Base-by-base conservation (phyloP, 1,140 invertebrate genomes). In the Rhysida immarginata region DNA sequence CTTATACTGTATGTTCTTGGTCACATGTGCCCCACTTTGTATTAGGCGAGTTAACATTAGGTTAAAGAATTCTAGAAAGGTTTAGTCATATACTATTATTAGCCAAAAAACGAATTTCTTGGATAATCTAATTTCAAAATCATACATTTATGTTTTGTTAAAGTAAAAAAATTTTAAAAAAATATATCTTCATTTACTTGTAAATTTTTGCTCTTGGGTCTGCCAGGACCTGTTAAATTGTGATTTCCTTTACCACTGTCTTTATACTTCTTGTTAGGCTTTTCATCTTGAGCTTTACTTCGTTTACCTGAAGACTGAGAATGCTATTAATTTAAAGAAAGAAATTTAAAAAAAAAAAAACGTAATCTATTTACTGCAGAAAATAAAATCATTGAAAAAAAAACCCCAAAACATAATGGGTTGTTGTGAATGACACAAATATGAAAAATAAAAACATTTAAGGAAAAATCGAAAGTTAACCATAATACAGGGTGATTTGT, bases 261-360 rank as follows among this genome's bases (percentile, higher is more conserved):
- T 42, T 69, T 71, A 23, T 72, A 67, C 59, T 70, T 72, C 58
- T 73, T 72, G 43, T 59, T 67, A 0, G 68, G 64, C 52, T 64
- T 66, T 5, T 68, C 66, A 20, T 71, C 68, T n/a, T 57, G 55
- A 44, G 14, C 62, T 63, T 69, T 70, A 14, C 65, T 65, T 55
- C 69, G 58, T 58, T 72, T 72, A 1, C 63, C 58, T 52, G 55
- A 54, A 35, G 60, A 55, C n/a, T 61, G 56, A 21, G 66, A 35
- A 59, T 59, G 63, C 62, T 54, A 42, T 3, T 20, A 23, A 23
- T n/a, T n/a, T 11, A 46, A 18, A 46, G 16, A 46, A 46, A 46
- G 20, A 35, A 35, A 16, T 35, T 16, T 16, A 35, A 16, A 16
- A 8, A 8, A 35, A 8, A 35, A 16, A 35, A 35, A 35, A 35